Base-by-base conservation (phyloP, 2,797 vertebrate species). In the Falco naumanni region DNA sequence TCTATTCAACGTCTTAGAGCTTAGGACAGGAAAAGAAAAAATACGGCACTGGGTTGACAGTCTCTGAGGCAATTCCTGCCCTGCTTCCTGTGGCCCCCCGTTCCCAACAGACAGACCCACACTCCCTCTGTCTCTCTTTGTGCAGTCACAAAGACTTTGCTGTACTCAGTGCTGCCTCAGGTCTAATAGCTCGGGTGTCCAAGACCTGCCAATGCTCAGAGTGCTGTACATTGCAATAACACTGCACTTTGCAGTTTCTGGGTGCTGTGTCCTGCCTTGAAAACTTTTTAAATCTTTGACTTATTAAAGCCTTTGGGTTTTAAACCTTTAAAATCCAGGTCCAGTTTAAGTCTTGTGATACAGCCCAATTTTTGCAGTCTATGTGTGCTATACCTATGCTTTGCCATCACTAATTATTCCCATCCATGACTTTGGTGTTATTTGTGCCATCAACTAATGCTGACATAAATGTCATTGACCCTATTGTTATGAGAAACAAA, bases 401-500 rank as follows among this genome's bases (percentile, higher is more conserved):
- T 84, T 86, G n/a, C 22, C 8, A 61, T 34, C 10, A 39, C 56
- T 86, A 71, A 64, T 78, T 54, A 69, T 57, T 16, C 48, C 56
- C 19, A 50, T 14, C 11, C 28, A 14, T 56, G 50, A 93, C 45
- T 82, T 91, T 54, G 63, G 34, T 39, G 20, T 29, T 43, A 78
- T 90, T 93, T 95, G 69, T 96, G 43, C 77, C 77, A 76, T 95
- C 90, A 72, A 34, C 63, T 82, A 84, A 57, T 37, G 45, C 45
- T 90, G 70, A 95, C 33, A 57, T 77, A 79, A 48, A 79, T 84
- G 90, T 75, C 74, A 77, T 47, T 56, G 26, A 93, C 82, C 74
- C 87, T 92, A 91, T 83, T 97, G 76, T 87, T 92, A 81, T 53
- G 76, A 92, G 93, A 97, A 88, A 95, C 34, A 25, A 90, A 91